A percentile compares a stretch with the other conserved stretches of the same genome.
Evolutionary conservation across 1,140 invertebrate species (phyloP).

Genomic region (Portunus trituberculatus): DNA sequence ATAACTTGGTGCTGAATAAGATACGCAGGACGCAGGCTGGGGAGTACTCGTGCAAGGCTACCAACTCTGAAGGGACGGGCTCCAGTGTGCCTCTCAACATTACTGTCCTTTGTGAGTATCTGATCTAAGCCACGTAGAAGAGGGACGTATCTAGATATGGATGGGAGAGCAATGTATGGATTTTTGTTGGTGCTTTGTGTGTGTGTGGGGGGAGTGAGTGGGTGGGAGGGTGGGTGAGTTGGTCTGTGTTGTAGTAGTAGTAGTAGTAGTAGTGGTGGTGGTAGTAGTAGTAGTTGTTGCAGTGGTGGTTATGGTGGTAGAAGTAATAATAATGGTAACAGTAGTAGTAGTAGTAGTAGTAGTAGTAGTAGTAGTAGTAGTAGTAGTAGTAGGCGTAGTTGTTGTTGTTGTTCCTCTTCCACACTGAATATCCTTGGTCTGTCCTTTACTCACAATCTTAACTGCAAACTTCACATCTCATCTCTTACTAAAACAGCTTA

Average conservation of each 20-base stretch:
- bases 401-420: background rate
- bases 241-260: no score
- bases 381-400: background rate
- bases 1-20: slow-evolving; percentile 70
- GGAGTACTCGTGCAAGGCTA: slow-evolving; percentile 74
- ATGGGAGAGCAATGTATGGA: no score
- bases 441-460: no score
- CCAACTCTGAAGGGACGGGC: slow-evolving; percentile 71
- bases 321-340: no score
- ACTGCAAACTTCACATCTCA: no score
- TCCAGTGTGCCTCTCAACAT: slow-evolving; percentile 73
- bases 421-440: no score
- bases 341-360: background rate
- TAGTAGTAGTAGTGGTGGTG: no score
- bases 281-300: no score
- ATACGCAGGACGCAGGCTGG: slow-evolving; percentile 68
- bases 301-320: background rate
- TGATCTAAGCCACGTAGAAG: background rate
- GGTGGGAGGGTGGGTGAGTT: background rate
- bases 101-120: slow-evolving; percentile 74
- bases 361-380: background rate
- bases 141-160: background rate
- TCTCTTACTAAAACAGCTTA: no score
- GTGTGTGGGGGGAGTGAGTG: no score
- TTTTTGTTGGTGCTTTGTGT: no score